Percentiles rank a stretch among this genome's conserved stretches.
Conservation (phyloP, 2,113 vertebrate genomes). For the Cisticola juncidis region DNA sequence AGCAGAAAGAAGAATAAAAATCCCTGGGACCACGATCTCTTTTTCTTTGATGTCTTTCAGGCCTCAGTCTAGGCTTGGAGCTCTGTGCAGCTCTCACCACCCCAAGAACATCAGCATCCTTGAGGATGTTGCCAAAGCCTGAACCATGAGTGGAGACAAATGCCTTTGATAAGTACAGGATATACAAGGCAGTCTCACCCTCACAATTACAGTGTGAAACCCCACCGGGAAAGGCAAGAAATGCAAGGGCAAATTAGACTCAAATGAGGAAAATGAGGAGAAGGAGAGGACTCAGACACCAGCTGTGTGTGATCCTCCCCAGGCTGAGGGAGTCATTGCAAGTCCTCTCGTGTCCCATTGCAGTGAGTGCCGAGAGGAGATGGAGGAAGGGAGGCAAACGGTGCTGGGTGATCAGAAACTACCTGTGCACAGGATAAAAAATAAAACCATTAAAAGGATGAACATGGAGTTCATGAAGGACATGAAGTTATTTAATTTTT, state of each 20-base stretch:
- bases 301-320: background rate
- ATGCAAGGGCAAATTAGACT: background rate
- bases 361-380: background rate
- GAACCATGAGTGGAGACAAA: background rate
- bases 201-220: background rate
- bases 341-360: background rate
- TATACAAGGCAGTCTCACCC: no score
- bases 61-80: background rate
- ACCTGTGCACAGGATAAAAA: background rate
- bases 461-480: no score
- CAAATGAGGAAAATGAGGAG: background rate
- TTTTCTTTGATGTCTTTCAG: background rate
- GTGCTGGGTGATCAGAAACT: background rate
- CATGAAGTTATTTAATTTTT: background rate
- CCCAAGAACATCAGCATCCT: background rate
- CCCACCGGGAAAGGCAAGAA: background rate
- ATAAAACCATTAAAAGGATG: background rate
- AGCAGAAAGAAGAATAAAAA: background rate
- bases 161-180: background rate
- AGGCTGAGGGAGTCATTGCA: background rate
- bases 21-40: background rate
- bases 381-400: background rate
- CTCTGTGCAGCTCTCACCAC: background rate
- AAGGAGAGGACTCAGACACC: background rate
- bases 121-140: background rate